phyloP scores from a whole-genome alignment of 2,797 vertebrate genomes.

The Helarctos malayanus region DNA sequence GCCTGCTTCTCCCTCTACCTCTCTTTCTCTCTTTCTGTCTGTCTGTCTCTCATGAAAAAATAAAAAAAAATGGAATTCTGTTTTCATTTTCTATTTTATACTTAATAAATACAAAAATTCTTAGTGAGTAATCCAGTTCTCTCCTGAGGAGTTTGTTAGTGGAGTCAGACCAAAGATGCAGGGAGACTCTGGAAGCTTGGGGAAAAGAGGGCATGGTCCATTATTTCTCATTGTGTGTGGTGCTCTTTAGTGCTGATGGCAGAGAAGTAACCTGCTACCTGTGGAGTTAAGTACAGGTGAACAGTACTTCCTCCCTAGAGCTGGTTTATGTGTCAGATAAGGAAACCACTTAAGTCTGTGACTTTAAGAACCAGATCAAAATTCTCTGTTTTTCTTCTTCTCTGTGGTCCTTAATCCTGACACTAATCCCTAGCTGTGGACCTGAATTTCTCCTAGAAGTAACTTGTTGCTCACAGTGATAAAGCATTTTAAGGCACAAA shows the following conservation, averaged over 20 bases:
- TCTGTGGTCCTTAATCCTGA: neutral
- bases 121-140: neutral
- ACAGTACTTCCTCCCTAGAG: neutral
- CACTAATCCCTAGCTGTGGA: neutral
- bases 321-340: neutral
- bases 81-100: constrained; percentile 50
- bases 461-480: neutral
- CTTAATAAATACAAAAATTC: constrained; percentile 15
- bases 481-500: neutral
- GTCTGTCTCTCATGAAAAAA: neutral
- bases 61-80: neutral
- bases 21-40: neutral
- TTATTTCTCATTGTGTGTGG: neutral
- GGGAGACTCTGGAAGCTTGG: neutral
- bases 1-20: neutral
- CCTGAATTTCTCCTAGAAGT: constrained; percentile 9
- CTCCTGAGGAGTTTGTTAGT: constrained; percentile 12
- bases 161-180: neutral
- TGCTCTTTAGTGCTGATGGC: too few relatives aligned
- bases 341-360: neutral
- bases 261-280: neutral
- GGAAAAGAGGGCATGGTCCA: neutral
- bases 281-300: neutral
- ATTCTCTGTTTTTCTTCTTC: neutral
- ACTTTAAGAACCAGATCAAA: neutral